Evolutionary conservation across 1,140 invertebrate genomes (phyloP).

Genomic region (Drosophila asahinai): DNA sequence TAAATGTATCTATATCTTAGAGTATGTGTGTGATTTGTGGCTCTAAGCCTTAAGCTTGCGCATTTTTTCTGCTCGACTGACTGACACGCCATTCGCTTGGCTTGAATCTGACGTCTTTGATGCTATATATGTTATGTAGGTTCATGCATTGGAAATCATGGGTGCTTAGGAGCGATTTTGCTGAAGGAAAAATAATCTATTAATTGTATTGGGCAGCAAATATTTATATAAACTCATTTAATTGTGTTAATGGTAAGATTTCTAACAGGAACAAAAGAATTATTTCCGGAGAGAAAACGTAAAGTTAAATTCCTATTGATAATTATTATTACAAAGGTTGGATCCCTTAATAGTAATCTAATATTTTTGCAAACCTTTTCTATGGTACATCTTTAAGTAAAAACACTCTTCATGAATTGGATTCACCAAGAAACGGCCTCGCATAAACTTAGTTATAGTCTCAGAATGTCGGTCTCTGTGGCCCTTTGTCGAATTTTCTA

Average conservation of each 20-base stretch:
- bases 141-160: conserved; percentile 4
- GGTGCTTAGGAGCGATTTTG: neutral
- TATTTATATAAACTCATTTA: too few species aligned
- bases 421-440: neutral
- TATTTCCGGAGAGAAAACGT: too few species aligned
- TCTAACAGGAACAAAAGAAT: neutral
- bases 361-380: neutral
- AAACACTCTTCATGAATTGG: neutral
- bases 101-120: conserved; percentile 45
- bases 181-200: too few species aligned
- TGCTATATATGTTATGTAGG: conserved; percentile 21
- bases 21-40: conserved; percentile 19
- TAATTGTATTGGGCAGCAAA: neutral
- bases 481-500: conserved; percentile 79
- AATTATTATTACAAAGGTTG: too few species aligned
- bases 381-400: neutral
- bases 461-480: conserved; percentile 3
- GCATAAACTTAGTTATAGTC: conserved; percentile 16
- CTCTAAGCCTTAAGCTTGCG: conserved; percentile 52
- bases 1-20: conserved; percentile 8
- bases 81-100: conserved; percentile 56
- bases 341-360: too few species aligned
- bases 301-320: neutral
- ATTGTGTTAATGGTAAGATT: too few species aligned
- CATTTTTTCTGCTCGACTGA: conserved; percentile 73